Evolutionary conservation across 2,888 invertebrate species (phyloP), one percentile per base, ranked within the genome.

Genomic region (Philaethria dido): DNA sequence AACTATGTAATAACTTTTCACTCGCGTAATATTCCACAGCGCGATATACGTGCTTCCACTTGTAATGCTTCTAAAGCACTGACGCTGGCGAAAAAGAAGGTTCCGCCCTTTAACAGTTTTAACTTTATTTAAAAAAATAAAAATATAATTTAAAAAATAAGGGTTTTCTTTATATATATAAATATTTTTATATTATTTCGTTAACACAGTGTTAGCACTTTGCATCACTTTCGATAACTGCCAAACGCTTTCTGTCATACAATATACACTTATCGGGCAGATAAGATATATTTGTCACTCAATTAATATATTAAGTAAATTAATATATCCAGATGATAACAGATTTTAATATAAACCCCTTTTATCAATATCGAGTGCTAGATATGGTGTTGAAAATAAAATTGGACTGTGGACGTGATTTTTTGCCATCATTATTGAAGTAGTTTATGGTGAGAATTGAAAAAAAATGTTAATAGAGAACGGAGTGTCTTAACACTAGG

Each of bases 261-360:
- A 64, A 61, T 60, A 60, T 33, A 45, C 69, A 70, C 57, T 54
- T 72, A 73, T 75, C 74, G 72, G 62, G 62, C 36, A 36, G 85
- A 86, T 86, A 80, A 85, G 85, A 84, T 86, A 84, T 64, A 68
- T 57, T 66, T 69, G 73, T 76, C 75, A 82, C 81, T 86, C 82
- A 85, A 86, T 85, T 86, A 85, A 82, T 83, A 80, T 80, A 83
- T 81, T 81, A 80, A 85, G 79, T 84, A 80, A 87, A 85, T 87
- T 84, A 85, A 85, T 87, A 82, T 80, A 77, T 77, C 74, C 75
- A 65, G 68, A 42, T 71, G 87, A 87, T 87, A 87, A 84, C 72
- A 59, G 59, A 69, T 69, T 84, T 84, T 80, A 83, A 84, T 86
- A 86, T 79, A 77, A 80, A 78, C 73, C 73, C 73, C 67, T 73